A percentile compares a stretch with the other conserved stretches of the same genome.
phyloP scores from a whole-genome alignment of 2,113 vertebrate genomes.

The Pelecanus crispus region DNA sequence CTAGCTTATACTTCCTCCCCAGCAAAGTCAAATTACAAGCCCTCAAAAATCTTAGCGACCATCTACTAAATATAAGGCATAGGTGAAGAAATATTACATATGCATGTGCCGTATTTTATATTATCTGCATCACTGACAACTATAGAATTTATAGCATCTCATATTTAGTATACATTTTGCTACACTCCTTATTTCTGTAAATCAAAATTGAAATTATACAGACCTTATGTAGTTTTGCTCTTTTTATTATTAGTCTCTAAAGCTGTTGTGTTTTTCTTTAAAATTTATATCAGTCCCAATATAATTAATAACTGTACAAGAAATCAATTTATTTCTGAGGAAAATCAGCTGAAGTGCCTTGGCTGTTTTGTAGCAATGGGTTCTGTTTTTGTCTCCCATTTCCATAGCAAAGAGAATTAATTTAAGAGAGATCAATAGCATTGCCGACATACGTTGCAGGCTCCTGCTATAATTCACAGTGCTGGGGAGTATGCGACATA shows the following conservation, averaged over 20 bases:
- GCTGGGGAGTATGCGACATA: background rate
- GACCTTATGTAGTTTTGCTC: background rate
- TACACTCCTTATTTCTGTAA: background rate
- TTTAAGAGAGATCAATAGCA: conserved; percentile 10
- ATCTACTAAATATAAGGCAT: background rate
- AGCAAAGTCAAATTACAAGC: background rate
- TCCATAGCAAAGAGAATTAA: conserved; percentile 39
- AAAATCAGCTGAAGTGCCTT: background rate
- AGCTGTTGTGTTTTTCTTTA: background rate
- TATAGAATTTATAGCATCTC: background rate
- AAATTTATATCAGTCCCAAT: background rate
- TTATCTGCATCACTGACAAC: background rate
- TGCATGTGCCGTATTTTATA: background rate
- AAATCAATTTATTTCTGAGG: background rate
- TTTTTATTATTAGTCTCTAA: background rate
- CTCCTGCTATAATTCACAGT: background rate
- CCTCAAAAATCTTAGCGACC: background rate
- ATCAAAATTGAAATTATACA: background rate
- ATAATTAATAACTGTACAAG: background rate
- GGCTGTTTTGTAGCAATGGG: background rate
- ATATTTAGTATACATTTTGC: background rate
- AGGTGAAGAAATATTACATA: background rate
- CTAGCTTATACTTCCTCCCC: background rate
- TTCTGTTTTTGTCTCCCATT: background rate
- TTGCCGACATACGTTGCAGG: background rate